A percentile compares a stretch with the other conserved stretches of the same genome.
These are phyloP conservation scores for Alethe diademata DNA, from an alignment of 2,113 vertebrate genomes.

Conservation along the genomic window DNA sequence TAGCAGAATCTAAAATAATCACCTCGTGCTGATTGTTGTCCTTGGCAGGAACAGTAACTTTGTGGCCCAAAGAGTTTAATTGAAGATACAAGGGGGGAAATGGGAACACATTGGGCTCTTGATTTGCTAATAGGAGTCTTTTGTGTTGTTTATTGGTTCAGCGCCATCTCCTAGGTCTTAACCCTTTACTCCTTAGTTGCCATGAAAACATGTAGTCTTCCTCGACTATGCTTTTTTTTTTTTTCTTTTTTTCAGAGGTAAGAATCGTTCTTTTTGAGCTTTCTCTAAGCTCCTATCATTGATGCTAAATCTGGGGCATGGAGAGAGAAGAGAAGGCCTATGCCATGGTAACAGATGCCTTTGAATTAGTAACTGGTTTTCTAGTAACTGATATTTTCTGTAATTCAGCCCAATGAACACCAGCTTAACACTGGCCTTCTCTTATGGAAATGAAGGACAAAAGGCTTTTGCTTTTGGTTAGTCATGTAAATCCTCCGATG, in stretches of 20 bases:
- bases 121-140: conserved; percentile 47
- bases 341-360: conserved; percentile 62
- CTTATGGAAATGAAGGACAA: conserved; percentile 45
- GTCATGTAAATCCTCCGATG: conserved; percentile 48
- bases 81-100: conserved; percentile 31
- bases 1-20: conserved; percentile 39
- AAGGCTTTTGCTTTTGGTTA: conserved; percentile 62
- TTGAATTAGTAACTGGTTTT: conserved; percentile 53
- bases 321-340: conserved; percentile 26
- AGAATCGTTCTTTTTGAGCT: not conserved
- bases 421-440: conserved; percentile 46
- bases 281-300: conserved; percentile 4
- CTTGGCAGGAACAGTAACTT: conserved; percentile 42
- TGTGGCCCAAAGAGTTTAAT: conserved; percentile 27
- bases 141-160: conserved; percentile 31
- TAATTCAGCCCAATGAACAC: conserved; percentile 28
- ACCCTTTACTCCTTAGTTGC: conserved; percentile 54
- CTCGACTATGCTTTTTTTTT: conserved; percentile 29
- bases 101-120: conserved; percentile 23
- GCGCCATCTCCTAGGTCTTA: conserved; percentile 54
- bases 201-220: conserved; percentile 30
- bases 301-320: conserved; percentile 52
- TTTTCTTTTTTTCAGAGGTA: not conserved
- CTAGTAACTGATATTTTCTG: conserved; percentile 50
- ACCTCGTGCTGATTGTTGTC: not conserved